Evolutionary conservation across 1,140 invertebrate species (phyloP), one percentile per base, ranked within the genome.

Genomic region (Drosophila lowei): DNA sequence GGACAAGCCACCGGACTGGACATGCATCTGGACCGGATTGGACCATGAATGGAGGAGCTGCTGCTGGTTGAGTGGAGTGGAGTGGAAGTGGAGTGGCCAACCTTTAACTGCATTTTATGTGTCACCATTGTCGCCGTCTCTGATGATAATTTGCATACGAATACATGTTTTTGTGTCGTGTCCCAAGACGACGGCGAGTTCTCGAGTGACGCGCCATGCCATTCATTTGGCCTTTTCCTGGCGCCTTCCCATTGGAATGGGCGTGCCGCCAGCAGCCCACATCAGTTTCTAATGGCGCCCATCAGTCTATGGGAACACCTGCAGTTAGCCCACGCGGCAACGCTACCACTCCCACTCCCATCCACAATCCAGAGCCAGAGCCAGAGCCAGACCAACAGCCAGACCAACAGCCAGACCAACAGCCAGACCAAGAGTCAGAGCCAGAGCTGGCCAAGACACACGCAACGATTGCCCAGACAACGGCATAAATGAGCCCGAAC

Each of bases 81-180:
- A 9, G 30, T 30, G 30, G 30, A 30, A 30, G 30, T 30, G 21
- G 53, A 61, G 15, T 53, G 68, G 61, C 49, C 70, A 81, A 88
- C 81, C 81, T 86, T 88, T 85, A 79, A 60, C 74, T 86, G 80
- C 72, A 72, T 73, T 86, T 74, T 54, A 86, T 86, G 81, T 86
- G 80, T 85, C 80, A 83, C 77, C 77, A 71, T 61, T 70, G 59
- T 50, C 58, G 57, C 43, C 54, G 59, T 55, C 21, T 11, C n/a
- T 46, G 60, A 43, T 23, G 25, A 55, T 61, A 55, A 76, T 76
- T 76, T 76, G 73, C 72, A 68, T 70, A 62, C 42, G 57, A 38
- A 13, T 38, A 21, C 48, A 43, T 55, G 62, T 15, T 43, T 44
- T 16, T 25, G 67, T 34, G 61, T 49, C 38, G 68, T 30, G 8